Percentiles rank a stretch among this genome's conserved stretches.
Conservation (phyloP, 2,797 vertebrate species). For the Gymnoscopelus braueri region DNA sequence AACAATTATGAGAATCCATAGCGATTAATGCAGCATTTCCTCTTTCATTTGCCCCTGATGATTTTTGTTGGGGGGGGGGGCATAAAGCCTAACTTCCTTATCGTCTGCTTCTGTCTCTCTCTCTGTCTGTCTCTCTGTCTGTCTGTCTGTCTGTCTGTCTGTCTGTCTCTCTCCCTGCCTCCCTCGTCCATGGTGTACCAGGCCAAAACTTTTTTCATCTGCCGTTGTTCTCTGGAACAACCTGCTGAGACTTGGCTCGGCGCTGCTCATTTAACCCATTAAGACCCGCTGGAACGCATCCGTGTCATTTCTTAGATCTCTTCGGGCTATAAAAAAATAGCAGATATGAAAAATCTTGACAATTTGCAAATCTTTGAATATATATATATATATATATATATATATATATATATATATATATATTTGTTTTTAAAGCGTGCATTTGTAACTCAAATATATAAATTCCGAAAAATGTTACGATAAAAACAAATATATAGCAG, state of each 20-base stretch:
- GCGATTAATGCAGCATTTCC: conserved; percentile 82
- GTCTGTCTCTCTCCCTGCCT: background rate
- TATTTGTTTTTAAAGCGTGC: too few species aligned
- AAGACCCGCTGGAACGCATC: too few species aligned
- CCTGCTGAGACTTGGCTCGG: conserved; percentile 25
- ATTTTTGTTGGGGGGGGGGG: conserved; percentile 68
- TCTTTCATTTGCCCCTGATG: conserved; percentile 79
- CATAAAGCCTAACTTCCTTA: conserved; percentile 77
- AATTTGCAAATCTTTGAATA: too few species aligned
- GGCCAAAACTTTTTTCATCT: conserved; percentile 49
- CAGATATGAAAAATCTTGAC: too few species aligned
- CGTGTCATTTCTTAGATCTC: too few species aligned
- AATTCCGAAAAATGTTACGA: too few species aligned
- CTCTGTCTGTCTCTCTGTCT: conserved; percentile 30
- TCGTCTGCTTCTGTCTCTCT: conserved; percentile 49
- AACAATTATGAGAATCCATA: conserved; percentile 82
- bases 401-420: too few species aligned
- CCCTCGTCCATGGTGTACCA: background rate
- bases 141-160: conserved; percentile 33
- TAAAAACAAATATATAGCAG: too few species aligned
- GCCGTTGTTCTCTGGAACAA: conserved; percentile 33
- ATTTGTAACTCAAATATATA: too few species aligned
- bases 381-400: too few species aligned
- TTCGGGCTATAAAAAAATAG: too few species aligned
- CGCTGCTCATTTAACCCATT: conserved; percentile 30